Evolutionary conservation across 2,797 vertebrate genomes (phyloP), one percentile per base, ranked within the genome.

Genomic region (Sandelia bainsii): DNA sequence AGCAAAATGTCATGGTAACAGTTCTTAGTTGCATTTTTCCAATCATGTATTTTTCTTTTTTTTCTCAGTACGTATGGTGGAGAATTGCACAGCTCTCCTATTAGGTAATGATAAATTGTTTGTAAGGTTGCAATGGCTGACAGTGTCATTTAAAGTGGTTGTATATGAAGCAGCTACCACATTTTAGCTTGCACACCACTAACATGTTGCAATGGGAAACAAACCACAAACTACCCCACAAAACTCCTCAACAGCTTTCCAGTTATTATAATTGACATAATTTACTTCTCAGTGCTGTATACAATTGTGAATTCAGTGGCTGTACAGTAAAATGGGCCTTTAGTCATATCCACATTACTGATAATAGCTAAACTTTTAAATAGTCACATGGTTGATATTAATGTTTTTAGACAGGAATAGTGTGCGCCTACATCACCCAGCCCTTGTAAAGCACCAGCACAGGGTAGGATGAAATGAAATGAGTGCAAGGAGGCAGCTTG

Each of bases 41-140:
- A 39, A 39, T 11, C 13, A 42, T 40, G 39, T 40, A 13, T 40
- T 40, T 52, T 27, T n/a, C 6, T 52, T n/a, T 25, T 8, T 19
- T 10, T 57, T 25, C 44, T 67, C 44, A 9, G 29, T 22, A 12
- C 44, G 8, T 49, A 17, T 51, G 37, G 14, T 37, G 37, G 5
- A 72, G 19, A 32, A 53, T 32, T 58, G 58, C 52, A 61, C 29
- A 50, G 48, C 27, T 58, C 23, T 46, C 40, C 27, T 37, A 14
- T 57, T 27, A 40, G 27, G 7, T 34, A 19, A 60, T 51, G 17
- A 16, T 45, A 5, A 9, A 22, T 49, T 32, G 32, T 17, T 11
- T 62, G n/a, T 61, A 32, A 40, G 6, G 40, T 49, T 34, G 49
- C 16, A 17, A 9, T 4, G 39, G 23, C 39, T 64, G 49, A 50